Evolutionary conservation across 2,113 vertebrate species (phyloP), one percentile per base, ranked within the genome.

Genomic region (Morone saxatilis): DNA sequence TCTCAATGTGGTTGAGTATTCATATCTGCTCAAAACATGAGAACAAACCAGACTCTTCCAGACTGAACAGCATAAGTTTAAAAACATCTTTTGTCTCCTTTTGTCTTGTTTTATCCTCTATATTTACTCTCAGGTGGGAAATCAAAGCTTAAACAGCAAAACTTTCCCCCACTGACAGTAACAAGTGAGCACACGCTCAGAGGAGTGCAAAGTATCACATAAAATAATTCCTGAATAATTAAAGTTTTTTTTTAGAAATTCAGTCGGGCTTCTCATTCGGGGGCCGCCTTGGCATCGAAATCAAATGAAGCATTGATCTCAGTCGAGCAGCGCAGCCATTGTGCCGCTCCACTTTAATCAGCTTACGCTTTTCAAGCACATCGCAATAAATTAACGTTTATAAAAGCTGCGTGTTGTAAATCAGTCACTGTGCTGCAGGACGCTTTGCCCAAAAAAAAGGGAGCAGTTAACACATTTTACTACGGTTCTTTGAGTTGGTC

Each of bases 321-420:
- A 14, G 59, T 43, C 4, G 13, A 62, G 60, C 51, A 48, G 36
- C 9, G 5, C 48, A 72, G 75, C 70, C 17, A 59, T 78, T 84
- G 81, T 76, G 77, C 48, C 19, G 57, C 70, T 74, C 22, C 7
- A 17, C 81, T 86, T 71, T 77, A 87, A 89, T 83, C 80, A 60
- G 80, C 53, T 78, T 38, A 76, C 17, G 72, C 78, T 70, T 61
- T 78, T 84, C 81, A 54, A 51, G 60, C 78, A 74, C 51, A 79
- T 84, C 40, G 48, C 78, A 86, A 83, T 89, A 86, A 88, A 86
- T 88, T 82, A 89, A 43, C 50, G 50, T 81, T 86, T 25, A 66
- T 74, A 83, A 89, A 85, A 83, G 76, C 78, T 78, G 59, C 1
- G 45, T 41, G 19, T 68, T n/a, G 72, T 88, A 85, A 90, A 90